phyloP scores from a whole-genome alignment of 1,140 invertebrate species.

The Octopus sinensis region DNA sequence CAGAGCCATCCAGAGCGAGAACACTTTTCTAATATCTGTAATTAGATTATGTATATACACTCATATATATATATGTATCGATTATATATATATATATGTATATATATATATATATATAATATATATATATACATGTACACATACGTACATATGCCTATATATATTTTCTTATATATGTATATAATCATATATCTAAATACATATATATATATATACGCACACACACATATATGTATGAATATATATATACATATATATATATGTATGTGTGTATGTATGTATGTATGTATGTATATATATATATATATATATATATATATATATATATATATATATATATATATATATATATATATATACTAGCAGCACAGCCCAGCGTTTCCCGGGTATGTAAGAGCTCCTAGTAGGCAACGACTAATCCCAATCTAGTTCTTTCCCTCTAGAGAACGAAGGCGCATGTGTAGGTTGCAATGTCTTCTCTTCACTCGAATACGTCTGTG shows the following conservation, averaged over 20 bases:
- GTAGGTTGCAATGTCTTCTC: too few species aligned
- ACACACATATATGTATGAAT: background rate
- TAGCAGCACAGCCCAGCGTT: too few species aligned
- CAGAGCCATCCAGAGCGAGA: too few species aligned
- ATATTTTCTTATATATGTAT: background rate
- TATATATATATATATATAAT: background rate
- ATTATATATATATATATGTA: background rate
- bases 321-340: background rate
- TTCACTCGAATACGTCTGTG: too few species aligned
- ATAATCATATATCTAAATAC: background rate
- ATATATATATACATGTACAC: background rate
- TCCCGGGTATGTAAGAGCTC: too few species aligned
- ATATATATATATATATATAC: background rate
- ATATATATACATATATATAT: background rate
- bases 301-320: background rate
- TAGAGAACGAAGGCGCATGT: too few species aligned
- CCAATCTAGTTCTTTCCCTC: too few species aligned
- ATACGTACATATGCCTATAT: background rate
- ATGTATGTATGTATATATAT: background rate
- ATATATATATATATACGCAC: background rate
- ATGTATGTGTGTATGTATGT: background rate
- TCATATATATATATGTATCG: background rate
- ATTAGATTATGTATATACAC: background rate
- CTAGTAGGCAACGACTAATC: too few species aligned
- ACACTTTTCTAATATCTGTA: too few species aligned